Evolutionary conservation across 2,888 invertebrate genomes (phyloP), one percentile per base, ranked within the genome.

Genomic region (Coleophora flavipennella): DNA sequence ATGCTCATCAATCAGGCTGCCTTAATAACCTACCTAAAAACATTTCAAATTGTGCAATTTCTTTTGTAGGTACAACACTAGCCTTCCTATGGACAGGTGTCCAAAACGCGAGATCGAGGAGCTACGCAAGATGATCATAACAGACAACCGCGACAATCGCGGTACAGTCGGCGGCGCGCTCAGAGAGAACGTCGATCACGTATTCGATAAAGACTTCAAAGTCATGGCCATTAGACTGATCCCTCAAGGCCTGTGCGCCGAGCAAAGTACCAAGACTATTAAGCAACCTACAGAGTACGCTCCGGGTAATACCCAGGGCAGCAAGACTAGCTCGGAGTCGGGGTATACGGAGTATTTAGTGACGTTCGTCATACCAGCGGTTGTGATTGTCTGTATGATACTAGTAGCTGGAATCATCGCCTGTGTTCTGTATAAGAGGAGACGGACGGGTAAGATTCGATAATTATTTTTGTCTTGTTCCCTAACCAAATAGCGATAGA

Each of bases 321-420:
- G 52, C 14, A 77, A 74, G 41, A 61, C 76, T 0, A 67, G 68
- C 9, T 9, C 40, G 0, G 54, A 53, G 8, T 40, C 51, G 0
- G 61, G 62, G 13, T 62, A 64, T 31, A 58, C 67, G 14, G 90
- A 91, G 51, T 91, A 92, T 54, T 68, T 93, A 50, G 86, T 92
- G 37, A 96, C 96, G 8, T 95, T 95, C 50, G 91, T 97, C 31
- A 88, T 97, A 42, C 97, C 98, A 0, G 93, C 94, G 1, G 88
- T 94, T 10, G 93, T 97, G 26, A 94, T 97, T 43, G 89, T 94
- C 0, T 89, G 92, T 13, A 96, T 98, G 92, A 86, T 97, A 31
- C 72, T 96, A 10, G 81, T 97, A 33, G 95, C 97, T 0, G 91
- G 93, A 1, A 85, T 96, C 39, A 91, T 97, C 39, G 96, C 97